phyloP scores from a whole-genome alignment of 2,888 invertebrate species.

The Meta bourneti region DNA sequence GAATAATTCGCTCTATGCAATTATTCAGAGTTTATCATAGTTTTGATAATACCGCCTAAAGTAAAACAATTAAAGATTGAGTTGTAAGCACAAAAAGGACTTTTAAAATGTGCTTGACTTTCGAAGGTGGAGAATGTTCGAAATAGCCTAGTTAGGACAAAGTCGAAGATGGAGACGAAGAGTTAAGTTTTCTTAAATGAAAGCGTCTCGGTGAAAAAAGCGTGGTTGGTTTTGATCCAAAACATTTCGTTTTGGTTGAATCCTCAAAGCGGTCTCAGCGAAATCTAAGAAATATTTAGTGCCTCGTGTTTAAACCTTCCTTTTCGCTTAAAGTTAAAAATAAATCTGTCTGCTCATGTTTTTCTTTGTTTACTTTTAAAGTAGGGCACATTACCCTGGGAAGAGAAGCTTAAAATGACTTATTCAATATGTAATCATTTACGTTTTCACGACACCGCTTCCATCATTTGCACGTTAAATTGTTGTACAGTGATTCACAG shows the following conservation, averaged over 20 bases:
- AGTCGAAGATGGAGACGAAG: background rate
- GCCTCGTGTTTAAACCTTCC: background rate
- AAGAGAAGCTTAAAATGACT: no score
- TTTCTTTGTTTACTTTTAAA: background rate
- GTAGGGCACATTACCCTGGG: background rate
- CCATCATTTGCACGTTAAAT: no score
- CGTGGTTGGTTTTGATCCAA: slow-evolving; percentile 36
- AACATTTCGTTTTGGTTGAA: slow-evolving; percentile 23
- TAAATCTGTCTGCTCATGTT: background rate
- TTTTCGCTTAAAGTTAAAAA: background rate
- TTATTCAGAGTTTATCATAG: no score
- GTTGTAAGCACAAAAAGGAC: background rate
- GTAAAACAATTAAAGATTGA: background rate
- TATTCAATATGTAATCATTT: no score
- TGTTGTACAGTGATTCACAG: no score
- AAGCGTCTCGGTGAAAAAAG: background rate
- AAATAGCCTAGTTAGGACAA: background rate
- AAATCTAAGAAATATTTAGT: slow-evolving; percentile 8
- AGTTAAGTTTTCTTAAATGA: background rate
- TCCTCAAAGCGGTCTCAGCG: background rate
- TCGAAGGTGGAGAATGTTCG: background rate
- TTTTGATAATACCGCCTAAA: no score
- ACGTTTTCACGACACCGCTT: no score
- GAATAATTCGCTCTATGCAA: no score
- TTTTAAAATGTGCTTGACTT: background rate